Base-by-base conservation (phyloP, 1,140 invertebrate species). In the Drosophila lini region DNA sequence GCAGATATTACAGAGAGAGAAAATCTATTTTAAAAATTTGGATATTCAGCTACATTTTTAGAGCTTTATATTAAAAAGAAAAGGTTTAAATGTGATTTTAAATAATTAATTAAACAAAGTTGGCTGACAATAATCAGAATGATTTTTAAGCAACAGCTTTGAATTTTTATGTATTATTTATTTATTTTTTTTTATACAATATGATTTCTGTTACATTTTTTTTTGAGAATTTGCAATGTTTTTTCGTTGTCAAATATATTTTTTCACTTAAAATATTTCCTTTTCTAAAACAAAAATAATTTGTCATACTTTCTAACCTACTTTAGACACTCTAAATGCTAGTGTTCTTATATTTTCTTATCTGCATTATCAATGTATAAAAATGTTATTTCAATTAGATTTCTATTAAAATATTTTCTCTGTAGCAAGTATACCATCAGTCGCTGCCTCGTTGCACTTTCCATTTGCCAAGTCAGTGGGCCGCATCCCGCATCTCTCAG, bases 381-480 rank as follows among this genome's bases (percentile, higher is more conserved):
- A 4, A 41, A 16, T 9, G 5, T 9, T 2, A 16, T 4, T n/a
- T 40, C 16, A n/a, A 2, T 5, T 22, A 1, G n/a, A 3, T 25
- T 25, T 11, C 11, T 10, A 16, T 8, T 1, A 8, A 16, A 7
- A 11, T 59, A 22, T n/a, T 60, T 42, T 1, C 3, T 32, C 38
- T 63, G 61, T 31, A 15, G 28, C 5, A 58, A 58, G 6, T 28
- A 19, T 28, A 32, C 57, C 44, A 56, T 53, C 73, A 42, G 19
- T 32, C 31, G 38, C 36, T 44, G 74, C 58, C 64, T 86, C 63
- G 83, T 56, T 82, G 83, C 83, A 86, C 80, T 86, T 83, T 86
- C 80, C 81, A 89, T 83, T 88, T 83, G 80, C 65, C 80, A 82
- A 88, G 63, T 78, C 83, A 88, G 47, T 80, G 83, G 76, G 73